These are phyloP conservation scores for Menidia menidia DNA, from an alignment of 2,797 vertebrate genomes.

Conservation along the genomic window DNA sequence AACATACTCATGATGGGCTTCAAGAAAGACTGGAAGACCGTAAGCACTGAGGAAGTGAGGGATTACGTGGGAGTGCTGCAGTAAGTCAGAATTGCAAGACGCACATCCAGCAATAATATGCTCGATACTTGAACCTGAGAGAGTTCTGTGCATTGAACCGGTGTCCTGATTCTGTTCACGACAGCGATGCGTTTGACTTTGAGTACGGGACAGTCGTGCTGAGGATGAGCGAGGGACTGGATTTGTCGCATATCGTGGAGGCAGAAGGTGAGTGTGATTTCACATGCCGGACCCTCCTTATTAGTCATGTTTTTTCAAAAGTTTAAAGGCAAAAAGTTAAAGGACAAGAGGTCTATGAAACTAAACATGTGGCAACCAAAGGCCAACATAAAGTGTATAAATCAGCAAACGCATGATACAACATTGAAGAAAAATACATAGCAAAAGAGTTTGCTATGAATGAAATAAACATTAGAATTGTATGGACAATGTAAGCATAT, in stretches of 20 bases:
- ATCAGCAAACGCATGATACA: not conserved
- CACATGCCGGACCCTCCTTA: not conserved
- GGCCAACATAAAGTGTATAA: not conserved
- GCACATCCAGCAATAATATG: not conserved
- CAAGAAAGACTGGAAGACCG: constrained; percentile 91
- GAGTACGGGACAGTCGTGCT: constrained; percentile 90
- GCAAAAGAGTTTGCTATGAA: not conserved
- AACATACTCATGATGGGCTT: constrained; percentile 95
- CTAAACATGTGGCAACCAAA: not conserved
- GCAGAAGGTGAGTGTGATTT: constrained; percentile 86
- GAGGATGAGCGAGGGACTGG: constrained; percentile 91
- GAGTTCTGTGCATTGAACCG: constrained; percentile 8
- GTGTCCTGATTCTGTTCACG: constrained; percentile 13
- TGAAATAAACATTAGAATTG: not conserved
- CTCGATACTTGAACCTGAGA: not conserved
- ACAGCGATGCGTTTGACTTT: constrained; percentile 95
- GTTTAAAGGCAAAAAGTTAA: not conserved
- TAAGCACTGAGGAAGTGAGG: constrained; percentile 81
- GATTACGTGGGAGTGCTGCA: constrained; percentile 94
- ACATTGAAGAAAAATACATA: not conserved
- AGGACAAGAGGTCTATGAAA: not conserved
- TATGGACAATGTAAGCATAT: no score
- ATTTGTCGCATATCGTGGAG: constrained; percentile 90
- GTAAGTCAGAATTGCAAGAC: constrained; percentile 82
- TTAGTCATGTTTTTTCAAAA: no score